These are phyloP conservation scores for Nematostella vectensis DNA, from an alignment of 92 coral and sea anemone genomes.

Conservation along the genomic window DNA sequence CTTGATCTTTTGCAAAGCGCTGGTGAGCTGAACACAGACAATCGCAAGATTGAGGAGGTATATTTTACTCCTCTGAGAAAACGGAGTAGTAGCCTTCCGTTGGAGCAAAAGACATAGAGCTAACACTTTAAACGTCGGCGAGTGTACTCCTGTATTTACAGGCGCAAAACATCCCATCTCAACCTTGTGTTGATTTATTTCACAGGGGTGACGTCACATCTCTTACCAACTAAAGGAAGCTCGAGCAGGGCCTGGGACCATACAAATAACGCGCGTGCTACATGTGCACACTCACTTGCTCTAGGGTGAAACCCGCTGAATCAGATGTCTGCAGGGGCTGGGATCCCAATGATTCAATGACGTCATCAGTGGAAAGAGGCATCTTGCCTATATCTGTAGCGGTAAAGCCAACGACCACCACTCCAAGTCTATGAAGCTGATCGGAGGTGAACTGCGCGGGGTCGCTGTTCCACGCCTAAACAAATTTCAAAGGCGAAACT, in stretches of 20 bases:
- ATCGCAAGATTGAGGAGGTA: neutral
- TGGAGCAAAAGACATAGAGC: too few relatives aligned
- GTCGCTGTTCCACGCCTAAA: slow-evolving; percentile 47
- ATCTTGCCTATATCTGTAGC: slow-evolving; percentile 41
- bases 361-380: slow-evolving; percentile 44
- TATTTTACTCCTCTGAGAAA: too few relatives aligned
- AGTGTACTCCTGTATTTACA: too few relatives aligned
- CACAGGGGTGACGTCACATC: too few relatives aligned
- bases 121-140: too few relatives aligned
- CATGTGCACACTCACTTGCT: too few relatives aligned
- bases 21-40: slow-evolving; percentile 33
- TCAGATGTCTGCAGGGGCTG: slow-evolving; percentile 13
- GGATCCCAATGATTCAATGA: slow-evolving; percentile 60
- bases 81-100: too few relatives aligned
- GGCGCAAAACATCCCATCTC: too few relatives aligned
- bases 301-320: slow-evolving; percentile 39
- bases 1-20: slow-evolving; percentile 37
- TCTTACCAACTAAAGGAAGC: too few relatives aligned
- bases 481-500: neutral
- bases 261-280: neutral
- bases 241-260: neutral
- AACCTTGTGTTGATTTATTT: too few relatives aligned
- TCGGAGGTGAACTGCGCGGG: slow-evolving; percentile 29
- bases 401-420: slow-evolving; percentile 53
- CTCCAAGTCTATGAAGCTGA: slow-evolving; percentile 49